Evolutionary conservation across 2,113 vertebrate genomes (phyloP).

Genomic region (Sceloporus tristichus): DNA sequence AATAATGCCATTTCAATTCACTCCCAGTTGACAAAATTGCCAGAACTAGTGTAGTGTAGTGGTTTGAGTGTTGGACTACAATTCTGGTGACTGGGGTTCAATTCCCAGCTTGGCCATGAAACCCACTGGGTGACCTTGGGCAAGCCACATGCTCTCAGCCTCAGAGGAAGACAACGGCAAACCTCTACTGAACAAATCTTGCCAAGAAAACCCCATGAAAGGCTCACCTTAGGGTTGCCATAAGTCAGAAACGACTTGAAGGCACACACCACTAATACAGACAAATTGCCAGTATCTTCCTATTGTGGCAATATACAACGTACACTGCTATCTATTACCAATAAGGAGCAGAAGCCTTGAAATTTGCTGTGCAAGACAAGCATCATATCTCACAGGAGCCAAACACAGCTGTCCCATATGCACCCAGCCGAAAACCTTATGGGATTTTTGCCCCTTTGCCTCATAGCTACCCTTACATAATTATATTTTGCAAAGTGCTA

Average conservation of each 20-base stretch:
- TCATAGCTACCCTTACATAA: not conserved
- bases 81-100: no score
- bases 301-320: not conserved
- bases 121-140: no score
- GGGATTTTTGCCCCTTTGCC: not conserved
- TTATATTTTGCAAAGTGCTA: not conserved
- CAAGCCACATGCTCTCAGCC: no score
- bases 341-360: not conserved
- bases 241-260: no score
- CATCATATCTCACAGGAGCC: not conserved
- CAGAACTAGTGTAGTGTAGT: not conserved
- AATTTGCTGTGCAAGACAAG: not conserved
- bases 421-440: not conserved
- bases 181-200: no score
- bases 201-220: no score
- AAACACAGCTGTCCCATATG: no score
- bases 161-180: no score
- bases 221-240: no score
- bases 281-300: not conserved
- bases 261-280: no score
- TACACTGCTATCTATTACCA: not conserved
- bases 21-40: not conserved
- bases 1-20: not conserved
- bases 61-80: no score
- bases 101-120: no score